These are phyloP conservation scores for Antheraea yamamai DNA, from an alignment of 2,888 invertebrate species.

Conservation along the genomic window DNA sequence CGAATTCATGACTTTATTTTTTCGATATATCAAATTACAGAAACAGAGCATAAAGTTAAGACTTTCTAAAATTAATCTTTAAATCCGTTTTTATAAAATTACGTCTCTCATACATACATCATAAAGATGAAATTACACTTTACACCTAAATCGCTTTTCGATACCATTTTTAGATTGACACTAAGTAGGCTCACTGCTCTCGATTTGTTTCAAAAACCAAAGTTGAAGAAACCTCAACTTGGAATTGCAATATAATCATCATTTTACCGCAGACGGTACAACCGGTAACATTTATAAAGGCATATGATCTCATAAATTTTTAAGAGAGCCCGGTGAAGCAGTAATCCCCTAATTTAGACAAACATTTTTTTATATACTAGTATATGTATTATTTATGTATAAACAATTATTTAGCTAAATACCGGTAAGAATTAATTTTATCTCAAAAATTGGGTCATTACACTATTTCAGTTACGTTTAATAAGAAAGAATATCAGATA, in stretches of 20 bases:
- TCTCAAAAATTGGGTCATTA: not conserved
- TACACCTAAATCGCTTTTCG: not conserved
- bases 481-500: not conserved
- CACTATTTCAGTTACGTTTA: not conserved
- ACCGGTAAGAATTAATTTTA: not conserved
- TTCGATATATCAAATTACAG: conserved; percentile 6
- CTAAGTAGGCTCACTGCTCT: conserved; percentile 32
- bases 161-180: not conserved
- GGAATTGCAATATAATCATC: conserved; percentile 46
- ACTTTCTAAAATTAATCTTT: conserved; percentile 1
- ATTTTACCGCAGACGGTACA: conserved; percentile 39
- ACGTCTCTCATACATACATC: not conserved
- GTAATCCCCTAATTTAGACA: not conserved
- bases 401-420: not conserved
- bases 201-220: conserved; percentile 41
- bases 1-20: conserved; percentile 15
- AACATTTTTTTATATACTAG: not conserved
- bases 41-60: not conserved
- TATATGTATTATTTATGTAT: too few species aligned
- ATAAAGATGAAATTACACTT: not conserved
- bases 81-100: not conserved
- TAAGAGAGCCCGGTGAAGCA: conserved; percentile 36
- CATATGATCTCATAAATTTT: conserved; percentile 40
- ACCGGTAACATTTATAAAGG: conserved; percentile 39
- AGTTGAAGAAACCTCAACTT: conserved; percentile 45